Evolutionary conservation across 2,113 vertebrate species (phyloP).

Genomic region (Centrocercus urophasianus): DNA sequence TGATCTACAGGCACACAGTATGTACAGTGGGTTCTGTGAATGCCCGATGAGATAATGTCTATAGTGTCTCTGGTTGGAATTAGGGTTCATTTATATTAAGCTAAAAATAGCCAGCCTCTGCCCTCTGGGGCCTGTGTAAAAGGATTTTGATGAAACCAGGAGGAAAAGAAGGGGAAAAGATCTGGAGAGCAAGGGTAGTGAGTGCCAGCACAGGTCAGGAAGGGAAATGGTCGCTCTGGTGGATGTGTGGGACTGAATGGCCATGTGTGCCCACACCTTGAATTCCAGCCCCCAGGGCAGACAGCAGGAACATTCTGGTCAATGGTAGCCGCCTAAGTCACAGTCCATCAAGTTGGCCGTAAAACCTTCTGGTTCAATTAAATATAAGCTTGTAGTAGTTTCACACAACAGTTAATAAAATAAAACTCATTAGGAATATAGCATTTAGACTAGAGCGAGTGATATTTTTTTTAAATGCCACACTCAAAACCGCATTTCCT

Average conservation of each 20-base stretch:
- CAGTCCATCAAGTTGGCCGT: constrained; percentile 46
- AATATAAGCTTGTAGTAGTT: constrained; percentile 62
- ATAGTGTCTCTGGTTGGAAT: background rate
- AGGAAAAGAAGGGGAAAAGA: background rate
- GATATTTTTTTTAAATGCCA: constrained; percentile 70
- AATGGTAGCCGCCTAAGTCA: constrained; percentile 24
- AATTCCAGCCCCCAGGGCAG: background rate
- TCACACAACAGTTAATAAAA: constrained; percentile 77
- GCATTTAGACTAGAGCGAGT: constrained; percentile 54
- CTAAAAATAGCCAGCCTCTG: background rate
- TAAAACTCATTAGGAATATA: constrained; percentile 72
- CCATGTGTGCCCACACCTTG: background rate
- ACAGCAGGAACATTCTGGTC: constrained; percentile 32
- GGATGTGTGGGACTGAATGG: background rate
- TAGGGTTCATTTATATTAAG: background rate
- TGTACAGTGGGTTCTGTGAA: background rate
- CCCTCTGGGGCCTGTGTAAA: background rate
- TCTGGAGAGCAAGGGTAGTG: background rate
- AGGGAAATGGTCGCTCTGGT: fast-evolving
- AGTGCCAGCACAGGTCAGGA: background rate
- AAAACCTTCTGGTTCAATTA: constrained; percentile 63
- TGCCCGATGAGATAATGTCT: background rate
- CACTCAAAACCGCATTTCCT: constrained; percentile 74
- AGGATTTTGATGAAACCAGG: background rate
- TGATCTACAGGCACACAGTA: background rate